phyloP scores from a whole-genome alignment of 2,888 invertebrate species.

The Octonoba sinensis region DNA sequence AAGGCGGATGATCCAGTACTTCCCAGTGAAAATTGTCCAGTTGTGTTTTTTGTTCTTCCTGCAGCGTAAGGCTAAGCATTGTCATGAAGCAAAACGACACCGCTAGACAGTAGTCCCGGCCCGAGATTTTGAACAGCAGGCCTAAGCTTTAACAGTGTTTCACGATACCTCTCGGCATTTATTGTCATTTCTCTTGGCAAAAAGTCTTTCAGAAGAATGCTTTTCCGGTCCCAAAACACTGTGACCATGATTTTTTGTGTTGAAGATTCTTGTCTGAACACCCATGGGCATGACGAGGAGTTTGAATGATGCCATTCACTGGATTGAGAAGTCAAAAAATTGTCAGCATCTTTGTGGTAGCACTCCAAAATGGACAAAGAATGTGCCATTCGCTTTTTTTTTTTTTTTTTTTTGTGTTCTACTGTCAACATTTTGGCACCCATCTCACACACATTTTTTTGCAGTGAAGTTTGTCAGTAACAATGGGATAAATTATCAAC shows the following conservation, averaged over 20 bases:
- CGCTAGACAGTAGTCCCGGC: not conserved
- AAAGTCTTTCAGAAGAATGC: not conserved
- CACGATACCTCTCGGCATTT: not conserved
- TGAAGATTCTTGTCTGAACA: constrained; percentile 3
- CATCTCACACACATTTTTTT: constrained; percentile 1
- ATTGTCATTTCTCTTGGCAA: constrained; percentile 13
- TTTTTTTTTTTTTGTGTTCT: not conserved
- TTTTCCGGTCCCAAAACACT: not conserved
- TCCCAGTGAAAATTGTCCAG: constrained; percentile 1
- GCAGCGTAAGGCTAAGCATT: constrained; percentile 5
- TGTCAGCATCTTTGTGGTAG: not conserved
- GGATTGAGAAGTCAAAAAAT: not conserved
- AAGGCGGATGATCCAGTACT: constrained; percentile 4
- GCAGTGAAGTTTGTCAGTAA: not conserved
- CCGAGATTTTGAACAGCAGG: constrained; percentile 1
- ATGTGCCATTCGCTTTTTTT: not conserved
- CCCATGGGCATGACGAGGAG: not conserved
- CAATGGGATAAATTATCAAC: not conserved
- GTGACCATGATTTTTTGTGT: constrained; percentile 15
- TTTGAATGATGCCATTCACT: constrained; percentile 17
- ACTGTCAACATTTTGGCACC: constrained; percentile 3
- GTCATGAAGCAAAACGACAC: constrained; percentile 7
- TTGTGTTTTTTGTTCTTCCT: not conserved
- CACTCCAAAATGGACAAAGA: not conserved
- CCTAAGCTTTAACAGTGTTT: constrained; percentile 8